Percentiles rank a stretch among this genome's conserved stretches.
phyloP scores from a whole-genome alignment of 2,113 vertebrate genomes.

The Pygathrix nemaeus region DNA sequence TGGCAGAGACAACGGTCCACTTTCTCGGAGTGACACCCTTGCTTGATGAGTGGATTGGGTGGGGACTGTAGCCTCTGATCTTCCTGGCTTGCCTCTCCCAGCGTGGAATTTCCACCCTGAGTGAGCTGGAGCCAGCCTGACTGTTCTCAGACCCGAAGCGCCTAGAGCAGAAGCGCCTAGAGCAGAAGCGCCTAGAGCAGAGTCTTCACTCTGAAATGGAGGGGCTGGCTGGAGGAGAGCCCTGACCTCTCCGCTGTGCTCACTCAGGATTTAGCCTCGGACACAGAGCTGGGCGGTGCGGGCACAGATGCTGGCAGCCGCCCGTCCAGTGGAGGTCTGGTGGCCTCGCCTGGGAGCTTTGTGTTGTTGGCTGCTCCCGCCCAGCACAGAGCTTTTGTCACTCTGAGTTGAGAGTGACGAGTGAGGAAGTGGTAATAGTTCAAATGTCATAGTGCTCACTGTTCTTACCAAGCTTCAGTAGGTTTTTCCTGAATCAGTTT shows the following conservation, averaged over 20 bases:
- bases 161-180: too few species aligned
- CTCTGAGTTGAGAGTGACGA: not conserved
- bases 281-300: too few species aligned
- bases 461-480: not conserved
- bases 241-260: not conserved
- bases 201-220: not conserved
- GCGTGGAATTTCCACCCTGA: not conserved
- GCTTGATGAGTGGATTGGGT: not conserved
- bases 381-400: not conserved
- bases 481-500: not conserved
- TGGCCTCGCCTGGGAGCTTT: not conserved
- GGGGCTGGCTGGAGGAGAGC: not conserved
- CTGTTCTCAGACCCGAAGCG: not conserved
- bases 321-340: not conserved
- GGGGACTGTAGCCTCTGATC: not conserved
- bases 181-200: too few species aligned
- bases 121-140: not conserved
- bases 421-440: too few species aligned
- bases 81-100: not conserved
- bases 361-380: not conserved
- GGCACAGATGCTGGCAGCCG: not conserved
- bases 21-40: not conserved
- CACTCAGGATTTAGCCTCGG: not conserved
- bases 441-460: not conserved
- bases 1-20: not conserved